Percentiles rank a stretch among this genome's conserved stretches.
Conservation (phyloP, 2,113 vertebrate species). For the Chionodraco myersi region DNA sequence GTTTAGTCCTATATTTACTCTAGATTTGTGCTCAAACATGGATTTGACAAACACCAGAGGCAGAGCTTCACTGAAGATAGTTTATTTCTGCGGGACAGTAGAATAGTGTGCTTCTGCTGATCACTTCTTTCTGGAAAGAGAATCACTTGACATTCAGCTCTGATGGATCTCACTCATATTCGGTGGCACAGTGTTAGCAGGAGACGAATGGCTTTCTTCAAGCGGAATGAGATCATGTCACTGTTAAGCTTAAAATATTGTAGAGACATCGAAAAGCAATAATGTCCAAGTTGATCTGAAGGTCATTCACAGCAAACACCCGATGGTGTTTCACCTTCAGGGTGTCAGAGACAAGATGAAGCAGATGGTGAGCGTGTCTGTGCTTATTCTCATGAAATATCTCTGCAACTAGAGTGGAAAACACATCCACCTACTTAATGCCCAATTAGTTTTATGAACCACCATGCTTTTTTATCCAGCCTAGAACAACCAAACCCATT, state of each 20-base stretch:
- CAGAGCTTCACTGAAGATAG: not conserved
- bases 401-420: not conserved
- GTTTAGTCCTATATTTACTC: not conserved
- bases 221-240: conserved; percentile 18
- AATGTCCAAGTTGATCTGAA: conserved; percentile 7
- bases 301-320: not conserved
- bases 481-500: not conserved
- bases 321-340: not conserved
- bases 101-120: not conserved
- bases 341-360: not conserved
- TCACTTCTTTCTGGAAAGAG: not conserved
- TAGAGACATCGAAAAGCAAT: conserved; percentile 5
- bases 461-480: not conserved
- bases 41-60: not conserved
- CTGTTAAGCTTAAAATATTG: conserved; percentile 23
- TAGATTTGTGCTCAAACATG: not conserved
- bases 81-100: not conserved
- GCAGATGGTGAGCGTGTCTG: not conserved
- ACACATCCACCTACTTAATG: not conserved
- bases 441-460: not conserved
- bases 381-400: conserved; percentile 10
- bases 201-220: conserved; percentile 14
- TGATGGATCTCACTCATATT: conserved; percentile 45
- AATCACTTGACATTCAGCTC: conserved; percentile 1
- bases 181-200: not conserved